These are phyloP conservation scores for Silurus lanzhouensis DNA, from an alignment of 2,797 vertebrate genomes.

Conservation along the genomic window DNA sequence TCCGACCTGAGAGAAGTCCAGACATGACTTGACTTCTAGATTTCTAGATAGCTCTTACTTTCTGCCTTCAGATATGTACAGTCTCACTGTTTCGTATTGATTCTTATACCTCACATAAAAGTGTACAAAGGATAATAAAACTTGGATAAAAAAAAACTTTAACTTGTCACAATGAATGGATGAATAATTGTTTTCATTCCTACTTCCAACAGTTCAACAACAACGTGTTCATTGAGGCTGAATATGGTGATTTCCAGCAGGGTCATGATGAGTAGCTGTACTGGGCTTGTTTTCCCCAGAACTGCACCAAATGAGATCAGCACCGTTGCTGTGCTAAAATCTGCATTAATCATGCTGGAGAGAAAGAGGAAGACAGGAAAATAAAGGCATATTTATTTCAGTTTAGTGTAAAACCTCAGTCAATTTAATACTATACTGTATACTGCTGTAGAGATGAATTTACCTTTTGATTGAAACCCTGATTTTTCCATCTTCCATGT, in stretches of 20 bases:
- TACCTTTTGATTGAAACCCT: slow-evolving; percentile 76
- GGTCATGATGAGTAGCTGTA: slow-evolving; percentile 93
- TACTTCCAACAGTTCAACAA: slow-evolving; percentile 68
- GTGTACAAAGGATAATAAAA: neutral
- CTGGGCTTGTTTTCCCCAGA: slow-evolving; percentile 91
- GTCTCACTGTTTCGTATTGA: neutral
- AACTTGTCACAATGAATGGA: neutral
- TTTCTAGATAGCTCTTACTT: neutral
- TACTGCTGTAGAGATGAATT: neutral
- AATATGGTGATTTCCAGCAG: slow-evolving; percentile 89
- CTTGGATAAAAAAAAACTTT: too few species aligned
- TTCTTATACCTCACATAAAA: neutral
- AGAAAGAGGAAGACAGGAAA: neutral
- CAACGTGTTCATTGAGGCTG: slow-evolving; percentile 85
- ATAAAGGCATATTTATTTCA: neutral
- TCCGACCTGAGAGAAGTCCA: too few species aligned
- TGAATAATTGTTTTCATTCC: slow-evolving; percentile 39
- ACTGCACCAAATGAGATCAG: slow-evolving; percentile 97
- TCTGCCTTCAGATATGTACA: too few species aligned
- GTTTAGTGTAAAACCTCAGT: neutral
- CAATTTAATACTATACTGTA: neutral
- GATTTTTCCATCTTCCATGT: slow-evolving; percentile 69
- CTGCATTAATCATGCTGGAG: slow-evolving; percentile 91
- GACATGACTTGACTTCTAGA: too few species aligned
- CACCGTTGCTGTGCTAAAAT: slow-evolving; percentile 93